Conservation (phyloP, 2,113 vertebrate genomes). For the Cololabis saira region DNA sequence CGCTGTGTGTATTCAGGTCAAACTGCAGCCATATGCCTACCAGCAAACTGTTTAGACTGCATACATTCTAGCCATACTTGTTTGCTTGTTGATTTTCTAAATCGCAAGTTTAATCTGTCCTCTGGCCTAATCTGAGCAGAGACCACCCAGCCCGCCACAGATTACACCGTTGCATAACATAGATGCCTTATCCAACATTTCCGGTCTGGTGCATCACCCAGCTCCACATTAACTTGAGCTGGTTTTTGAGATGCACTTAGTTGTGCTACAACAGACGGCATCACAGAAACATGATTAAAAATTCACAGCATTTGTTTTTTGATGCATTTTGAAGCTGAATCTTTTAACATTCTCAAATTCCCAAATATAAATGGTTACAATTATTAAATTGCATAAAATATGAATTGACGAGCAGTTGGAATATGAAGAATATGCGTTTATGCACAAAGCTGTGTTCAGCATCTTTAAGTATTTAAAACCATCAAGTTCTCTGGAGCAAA, state of each 20-base stretch:
- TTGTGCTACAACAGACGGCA: background rate
- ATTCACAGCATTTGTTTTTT: no score
- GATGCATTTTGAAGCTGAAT: no score
- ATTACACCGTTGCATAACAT: constrained; percentile 44
- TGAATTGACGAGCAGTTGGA: no score
- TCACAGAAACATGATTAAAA: background rate
- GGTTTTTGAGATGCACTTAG: no score
- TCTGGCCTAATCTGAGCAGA: constrained; percentile 54
- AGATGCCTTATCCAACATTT: constrained; percentile 7
- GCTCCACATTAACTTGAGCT: background rate
- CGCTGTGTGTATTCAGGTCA: background rate
- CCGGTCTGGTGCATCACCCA: constrained; percentile 18
- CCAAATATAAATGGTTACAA: no score
- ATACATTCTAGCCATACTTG: background rate
- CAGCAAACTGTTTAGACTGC: constrained; percentile 20
- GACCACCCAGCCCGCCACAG: constrained; percentile 33
- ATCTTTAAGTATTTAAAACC: no score
- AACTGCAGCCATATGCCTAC: background rate
- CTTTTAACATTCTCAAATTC: no score
- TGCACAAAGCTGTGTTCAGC: no score
- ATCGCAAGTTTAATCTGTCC: constrained; percentile 48
- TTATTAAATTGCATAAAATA: no score
- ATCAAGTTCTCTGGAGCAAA: no score
- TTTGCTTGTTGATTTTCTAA: constrained; percentile 28
- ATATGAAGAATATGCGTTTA: no score